Evolutionary conservation across 2,113 vertebrate species (phyloP).

Genomic region (Bubo bubo): DNA sequence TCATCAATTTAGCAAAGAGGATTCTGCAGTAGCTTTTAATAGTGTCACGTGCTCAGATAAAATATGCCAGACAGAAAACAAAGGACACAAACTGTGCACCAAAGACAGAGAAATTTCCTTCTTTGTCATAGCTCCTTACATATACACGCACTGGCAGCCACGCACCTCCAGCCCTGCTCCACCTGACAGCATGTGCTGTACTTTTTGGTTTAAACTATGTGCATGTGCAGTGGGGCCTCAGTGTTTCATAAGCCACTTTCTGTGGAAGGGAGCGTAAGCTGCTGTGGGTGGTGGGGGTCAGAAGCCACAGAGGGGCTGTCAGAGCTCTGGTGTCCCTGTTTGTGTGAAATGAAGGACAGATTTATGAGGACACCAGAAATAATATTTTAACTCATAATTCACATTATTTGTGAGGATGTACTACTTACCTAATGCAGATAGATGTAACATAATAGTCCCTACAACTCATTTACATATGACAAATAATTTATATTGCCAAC

Average conservation of each 20-base stretch:
- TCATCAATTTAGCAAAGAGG: neutral
- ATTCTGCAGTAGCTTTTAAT: neutral
- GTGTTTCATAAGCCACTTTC: neutral
- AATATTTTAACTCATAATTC: neutral
- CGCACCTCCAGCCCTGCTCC: neutral
- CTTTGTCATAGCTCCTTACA: neutral
- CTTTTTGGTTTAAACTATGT: neutral
- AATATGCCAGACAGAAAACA: neutral
- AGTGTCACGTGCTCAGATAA: neutral
- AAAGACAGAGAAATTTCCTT: neutral
- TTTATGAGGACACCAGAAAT: neutral
- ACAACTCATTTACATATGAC: neutral
- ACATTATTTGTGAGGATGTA: neutral
- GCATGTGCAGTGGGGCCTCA: neutral
- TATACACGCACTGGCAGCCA: neutral
- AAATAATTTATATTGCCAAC: neutral
- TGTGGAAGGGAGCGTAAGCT: neutral
- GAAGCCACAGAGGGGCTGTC: neutral
- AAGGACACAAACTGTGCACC: neutral
- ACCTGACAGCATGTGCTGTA: accelerated
- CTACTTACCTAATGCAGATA: neutral
- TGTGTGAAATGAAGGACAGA: neutral
- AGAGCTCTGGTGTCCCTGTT: neutral
- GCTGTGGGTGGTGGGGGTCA: neutral
- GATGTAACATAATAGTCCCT: neutral